phyloP scores from a whole-genome alignment of 2,888 invertebrate genomes.

The Graphium colonna region DNA sequence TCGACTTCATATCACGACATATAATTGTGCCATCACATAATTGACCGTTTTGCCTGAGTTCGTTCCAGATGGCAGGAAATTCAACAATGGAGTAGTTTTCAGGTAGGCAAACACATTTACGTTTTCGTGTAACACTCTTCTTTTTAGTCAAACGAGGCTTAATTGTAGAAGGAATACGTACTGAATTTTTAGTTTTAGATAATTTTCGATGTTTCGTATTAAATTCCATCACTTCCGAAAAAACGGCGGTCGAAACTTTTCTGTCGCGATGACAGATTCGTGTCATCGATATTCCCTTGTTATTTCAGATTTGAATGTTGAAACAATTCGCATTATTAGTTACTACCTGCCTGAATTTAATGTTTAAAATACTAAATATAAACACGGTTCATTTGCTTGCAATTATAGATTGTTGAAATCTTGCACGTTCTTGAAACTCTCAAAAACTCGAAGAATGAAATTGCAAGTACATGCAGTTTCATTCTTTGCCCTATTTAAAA shows the following conservation, averaged over 20 bases:
- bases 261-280: conserved; percentile 69
- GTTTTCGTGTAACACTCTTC: conserved; percentile 62
- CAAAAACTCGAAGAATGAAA: no score
- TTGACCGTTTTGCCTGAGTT: conserved; percentile 82
- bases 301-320: conserved; percentile 34
- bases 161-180: conserved; percentile 66
- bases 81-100: conserved; percentile 80
- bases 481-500: no score
- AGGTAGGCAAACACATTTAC: conserved; percentile 82
- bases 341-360: conserved; percentile 16
- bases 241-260: conserved; percentile 77
- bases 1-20: conserved; percentile 81
- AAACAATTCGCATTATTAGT: conserved; percentile 25
- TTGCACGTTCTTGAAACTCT: no score
- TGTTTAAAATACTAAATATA: background rate
- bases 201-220: conserved; percentile 79
- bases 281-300: conserved; percentile 54
- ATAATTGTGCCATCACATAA: conserved; percentile 85
- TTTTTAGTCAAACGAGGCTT: conserved; percentile 69
- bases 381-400: no score
- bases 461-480: no score
- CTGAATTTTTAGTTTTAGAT: conserved; percentile 76
- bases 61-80: conserved; percentile 85
- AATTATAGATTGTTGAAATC: no score
- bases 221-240: conserved; percentile 79